These are phyloP conservation scores for Catostomus latipinnis DNA, from an alignment of 2,797 vertebrate species.

Conservation along the genomic window DNA sequence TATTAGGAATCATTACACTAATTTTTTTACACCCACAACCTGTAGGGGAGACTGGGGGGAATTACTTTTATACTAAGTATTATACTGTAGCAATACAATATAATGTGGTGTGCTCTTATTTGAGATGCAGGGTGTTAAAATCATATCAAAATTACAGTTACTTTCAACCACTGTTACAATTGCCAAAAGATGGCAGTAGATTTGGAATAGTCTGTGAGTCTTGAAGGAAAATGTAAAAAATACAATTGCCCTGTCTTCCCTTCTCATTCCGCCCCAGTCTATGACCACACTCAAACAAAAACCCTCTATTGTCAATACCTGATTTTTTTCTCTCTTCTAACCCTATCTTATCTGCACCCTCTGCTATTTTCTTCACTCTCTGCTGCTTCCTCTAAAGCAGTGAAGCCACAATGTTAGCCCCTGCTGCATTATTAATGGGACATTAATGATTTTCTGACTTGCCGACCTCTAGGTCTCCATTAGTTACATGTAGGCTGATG, in stretches of 20 bases:
- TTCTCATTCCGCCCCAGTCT: neutral
- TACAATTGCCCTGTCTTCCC: neutral
- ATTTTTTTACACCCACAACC: too few species aligned
- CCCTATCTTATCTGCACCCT: slow-evolving; percentile 11
- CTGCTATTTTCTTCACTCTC: neutral
- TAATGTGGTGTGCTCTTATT: too few species aligned
- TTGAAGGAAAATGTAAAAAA: too few species aligned
- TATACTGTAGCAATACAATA: too few species aligned
- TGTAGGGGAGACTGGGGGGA: too few species aligned
- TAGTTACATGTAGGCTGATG: slow-evolving; percentile 66
- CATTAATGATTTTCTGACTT: slow-evolving; percentile 73
- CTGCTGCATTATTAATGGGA: slow-evolving; percentile 71
- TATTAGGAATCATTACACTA: too few species aligned
- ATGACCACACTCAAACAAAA: slow-evolving; percentile 13
- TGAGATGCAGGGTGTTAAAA: too few species aligned
- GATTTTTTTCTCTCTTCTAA: slow-evolving; percentile 27
- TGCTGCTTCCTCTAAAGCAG: slow-evolving; percentile 39
- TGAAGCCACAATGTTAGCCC: slow-evolving; percentile 55
- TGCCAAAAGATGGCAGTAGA: too few species aligned
- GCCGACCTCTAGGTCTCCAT: slow-evolving; percentile 69
- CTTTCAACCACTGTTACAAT: too few species aligned
- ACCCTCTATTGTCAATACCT: slow-evolving; percentile 12
- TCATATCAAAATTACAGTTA: too few species aligned
- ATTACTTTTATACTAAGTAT: too few species aligned
- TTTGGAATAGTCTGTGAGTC: too few species aligned